Evolutionary conservation across 2,888 invertebrate genomes (phyloP), one percentile per base, ranked within the genome.

Genomic region (Nysson spinosus): DNA sequence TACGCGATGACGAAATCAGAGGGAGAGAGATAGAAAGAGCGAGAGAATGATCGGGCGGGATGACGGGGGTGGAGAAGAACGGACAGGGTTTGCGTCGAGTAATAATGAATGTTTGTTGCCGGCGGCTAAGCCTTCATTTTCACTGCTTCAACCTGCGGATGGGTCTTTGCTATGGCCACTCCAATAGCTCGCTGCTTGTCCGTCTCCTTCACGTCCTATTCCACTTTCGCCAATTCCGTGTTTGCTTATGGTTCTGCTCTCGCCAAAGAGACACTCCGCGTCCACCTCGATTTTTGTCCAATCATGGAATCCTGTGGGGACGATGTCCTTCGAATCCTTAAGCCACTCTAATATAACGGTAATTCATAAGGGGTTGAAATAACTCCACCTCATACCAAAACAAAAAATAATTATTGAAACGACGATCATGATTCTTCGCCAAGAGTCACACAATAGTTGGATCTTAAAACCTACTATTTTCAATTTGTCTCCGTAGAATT

Each of bases 51-150:
- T 64, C 67, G 72, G 65, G 70, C 34, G 76, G 74, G 71, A 69
- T 69, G 69, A 76, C 70, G 58, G 67, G 52, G 68, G 54, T 40
- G 68, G 70, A 66, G 69, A 63, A 63, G 57, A 55, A 69, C 64
- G 61, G 64, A 66, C 68, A 57, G 67, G 77, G 67, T 67, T 69
- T 46, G 52, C 69, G 75, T 66, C 70, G 72, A 77, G 75, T 72
- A 78, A 84, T 83, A 80, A 83, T 81, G 80, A 84, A 84, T 82
- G 78, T 81, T 83, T 79, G 78, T 79, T 78, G 77, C 63, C 73
- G 64, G 32, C 62, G 69, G 72, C 75, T 77, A 75, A 81, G 73
- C 77, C 76, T 78, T 78, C 78, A 77, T 80, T 83, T 79, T 81
- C 72, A 68, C 71, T 60, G 70, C 73, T 67, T 64, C 67, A 61